Evolutionary conservation across 2,797 vertebrate species (phyloP), one percentile per base, ranked within the genome.

Genomic region (Apogon hyalosoma): DNA sequence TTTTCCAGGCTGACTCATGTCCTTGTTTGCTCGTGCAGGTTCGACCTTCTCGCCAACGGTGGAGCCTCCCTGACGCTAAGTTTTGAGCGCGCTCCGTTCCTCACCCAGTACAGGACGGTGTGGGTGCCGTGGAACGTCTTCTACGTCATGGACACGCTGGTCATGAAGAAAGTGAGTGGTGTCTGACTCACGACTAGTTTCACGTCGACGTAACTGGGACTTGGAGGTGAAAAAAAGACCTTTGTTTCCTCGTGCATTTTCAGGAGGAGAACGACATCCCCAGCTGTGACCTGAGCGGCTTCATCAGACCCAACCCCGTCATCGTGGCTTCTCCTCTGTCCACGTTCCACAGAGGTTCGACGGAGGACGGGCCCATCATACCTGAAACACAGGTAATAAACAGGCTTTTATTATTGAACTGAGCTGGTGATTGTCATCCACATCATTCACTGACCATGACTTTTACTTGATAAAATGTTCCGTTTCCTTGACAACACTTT

Each of bases 61-160:
- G 98, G 98, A 0, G 96, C 97, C 7, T 98, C 97, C 6, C 90
- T 99, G n/a, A 99, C 97, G 0, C 58, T 99, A 84, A 93, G 97
- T 48, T 99, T 98, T 54, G 96, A 99, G 83, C 95, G 98, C 0
- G 93, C 96, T 6, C 98, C 98, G 0, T 99, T 99, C 92, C 94
- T 98, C 79, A 96, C 96, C 0, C 98, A 98, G 86, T 96, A 96
- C 84, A 95, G 96, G 59, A 99, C 97, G 0, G 97, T 98, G 1
- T 99, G 97, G 98, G 94, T 98, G 69, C 97, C 98, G 0, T 99
- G 98, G 98, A 98, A 98, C 8, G 96, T 98, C 19, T 99, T 99
- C 76, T 97, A 98, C 39, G 97, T 99, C 82, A 99, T 98, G 97
- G 98, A 99, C 82, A 98, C 96, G 0, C 90, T 99, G 42, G 95